These are phyloP conservation scores for Muscidifurax raptorellus DNA, from an alignment of 1,140 invertebrate genomes.

Conservation along the genomic window DNA sequence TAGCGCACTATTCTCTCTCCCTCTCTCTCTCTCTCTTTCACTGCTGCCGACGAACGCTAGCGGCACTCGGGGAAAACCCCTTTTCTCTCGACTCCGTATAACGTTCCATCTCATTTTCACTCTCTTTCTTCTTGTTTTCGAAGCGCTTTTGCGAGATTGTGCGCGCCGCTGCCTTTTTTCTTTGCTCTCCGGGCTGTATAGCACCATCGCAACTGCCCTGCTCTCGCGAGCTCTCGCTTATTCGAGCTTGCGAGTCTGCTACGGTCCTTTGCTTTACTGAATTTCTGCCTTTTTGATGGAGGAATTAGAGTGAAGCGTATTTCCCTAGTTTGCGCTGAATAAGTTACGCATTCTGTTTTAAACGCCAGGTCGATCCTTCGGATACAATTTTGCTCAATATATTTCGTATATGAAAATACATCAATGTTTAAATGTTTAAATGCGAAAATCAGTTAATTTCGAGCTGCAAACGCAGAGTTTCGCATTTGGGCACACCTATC, in stretches of 20 bases:
- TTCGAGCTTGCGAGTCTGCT: background rate
- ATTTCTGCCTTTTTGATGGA: conserved; percentile 30
- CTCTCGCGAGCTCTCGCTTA: conserved; percentile 1
- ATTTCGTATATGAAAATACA: too few relatives aligned
- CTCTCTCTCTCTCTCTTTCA: conserved; percentile 30
- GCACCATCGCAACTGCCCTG: conserved; percentile 12
- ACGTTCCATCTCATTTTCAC: conserved; percentile 51
- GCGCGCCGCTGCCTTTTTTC: conserved; percentile 12
- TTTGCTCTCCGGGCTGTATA: background rate
- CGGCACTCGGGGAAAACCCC: conserved; percentile 48
- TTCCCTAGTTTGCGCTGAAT: background rate
- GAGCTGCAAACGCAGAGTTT: background rate
- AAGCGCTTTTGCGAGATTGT: conserved; percentile 50
- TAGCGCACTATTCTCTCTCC: background rate
- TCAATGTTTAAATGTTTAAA: too few relatives aligned
- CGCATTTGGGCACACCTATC: background rate
- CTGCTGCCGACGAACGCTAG: conserved; percentile 37
- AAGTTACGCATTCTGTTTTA: background rate
- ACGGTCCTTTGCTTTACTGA: background rate
- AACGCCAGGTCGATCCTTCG: too few relatives aligned
- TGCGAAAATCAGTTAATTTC: too few relatives aligned
- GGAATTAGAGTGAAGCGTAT: background rate
- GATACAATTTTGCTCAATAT: too few relatives aligned
- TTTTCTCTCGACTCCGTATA: conserved; percentile 51
- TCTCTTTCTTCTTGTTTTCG: conserved; percentile 41